Evolutionary conservation across 23 tunicate species (phyloP), one percentile per base, ranked within the genome.

Genomic region (Oikopleura dioica): DNA sequence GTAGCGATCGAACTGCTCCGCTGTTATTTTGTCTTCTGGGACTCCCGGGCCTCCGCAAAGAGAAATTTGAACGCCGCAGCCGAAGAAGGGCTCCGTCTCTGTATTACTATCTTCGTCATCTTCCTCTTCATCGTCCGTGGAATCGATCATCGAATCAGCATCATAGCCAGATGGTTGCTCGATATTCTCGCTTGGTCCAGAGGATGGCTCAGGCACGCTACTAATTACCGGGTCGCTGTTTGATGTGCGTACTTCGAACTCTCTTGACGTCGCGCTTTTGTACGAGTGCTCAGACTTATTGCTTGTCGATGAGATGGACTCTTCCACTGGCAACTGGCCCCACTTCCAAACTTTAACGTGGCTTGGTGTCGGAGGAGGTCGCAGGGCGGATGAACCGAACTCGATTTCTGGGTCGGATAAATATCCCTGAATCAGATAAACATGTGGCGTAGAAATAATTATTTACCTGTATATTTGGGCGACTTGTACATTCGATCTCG

Each of bases 341-440:
- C 72, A 63, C 26, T 63, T 63, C 72, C 72, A 63, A 63, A 63
- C 72, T 63, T 23, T 63, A 63, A 63, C 72, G 29, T 63, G 72
- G 72, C 72, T 63, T n/a, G n/a, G n/a, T n/a, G n/a, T n/a, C n/a
- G n/a, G n/a, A n/a, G n/a, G n/a, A n/a, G n/a, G n/a, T n/a, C n/a
- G n/a, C n/a, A n/a, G n/a, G n/a, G n/a, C n/a, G n/a, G n/a, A n/a
- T n/a, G n/a, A n/a, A n/a, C n/a, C n/a, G n/a, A n/a, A n/a, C n/a
- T n/a, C 21, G 9, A 44, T 44, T 44, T 44, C 55, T 9, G 55
- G 55, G 21, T 44, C 55, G 55, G 55, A 44, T 9, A 44, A 21
- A 21, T 44, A 44, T 44, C 55, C 55, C 55, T 9, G 9, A 21
- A 21, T 9, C 9, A 21, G 55, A 9, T 9, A 9, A 9, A 21